Base-by-base conservation (phyloP, 2,888 invertebrate genomes). In the Campoplex capitator region DNA sequence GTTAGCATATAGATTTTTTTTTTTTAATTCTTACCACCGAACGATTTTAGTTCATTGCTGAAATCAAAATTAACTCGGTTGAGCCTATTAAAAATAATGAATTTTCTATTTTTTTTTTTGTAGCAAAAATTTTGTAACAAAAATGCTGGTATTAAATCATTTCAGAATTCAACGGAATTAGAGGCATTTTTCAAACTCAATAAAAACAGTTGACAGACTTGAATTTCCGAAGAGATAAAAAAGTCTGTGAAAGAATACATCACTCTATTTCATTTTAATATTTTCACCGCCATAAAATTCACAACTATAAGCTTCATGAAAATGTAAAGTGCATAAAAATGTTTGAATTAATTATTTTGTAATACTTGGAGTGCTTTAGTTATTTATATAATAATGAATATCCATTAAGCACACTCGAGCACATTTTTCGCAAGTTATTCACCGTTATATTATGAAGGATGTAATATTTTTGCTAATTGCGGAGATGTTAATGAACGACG, bases 391-490 rank as follows among this genome's bases (percentile, higher is more conserved):
- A 42, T 56, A 18, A 74, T 74, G n/a, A 74, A 56, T 18, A 42
- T 56, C 11, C 3, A 9, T 13, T 9, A 74, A 3, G 23, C 32
- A 8, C 48, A 18, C 18, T 51, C 3, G 18, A 54, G 18, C 16
- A 16, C 23, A 45, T 23, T 42, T 16, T 9, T 11, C 28, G 35
- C 23, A 56, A 54, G 18, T 62, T 28, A 58, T 75, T 75, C 45
- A 62, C n/a, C 7, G 28, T 58, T 8, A 45, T 75, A 45, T 62
- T 75, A 45, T 75, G 58, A 62, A 35, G 23, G 38, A 75, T 75
- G 45, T 75, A 42, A 75, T 62, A 7, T n/a, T 16, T 45, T 28
- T 45, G 18, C 16, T 38, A 42, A 58, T 58, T 75, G 42, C 58
- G 28, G 58, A 0, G 45, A 75, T 45, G 38, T 35, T 75, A 62